These are phyloP conservation scores for Euglossa dilemma DNA, from an alignment of 1,140 invertebrate species.

Conservation along the genomic window DNA sequence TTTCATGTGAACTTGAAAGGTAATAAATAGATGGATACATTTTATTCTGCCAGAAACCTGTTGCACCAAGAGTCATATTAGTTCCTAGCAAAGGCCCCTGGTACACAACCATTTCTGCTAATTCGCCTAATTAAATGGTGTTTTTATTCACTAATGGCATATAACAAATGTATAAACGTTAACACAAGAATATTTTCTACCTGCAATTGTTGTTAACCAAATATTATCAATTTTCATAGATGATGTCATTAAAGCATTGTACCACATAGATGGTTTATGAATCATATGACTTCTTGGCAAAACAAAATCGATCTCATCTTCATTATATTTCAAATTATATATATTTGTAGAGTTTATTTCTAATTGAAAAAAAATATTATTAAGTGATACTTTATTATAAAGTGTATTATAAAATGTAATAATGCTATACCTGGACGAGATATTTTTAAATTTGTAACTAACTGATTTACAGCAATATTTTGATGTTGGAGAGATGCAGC, in stretches of 20 bases:
- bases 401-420: background rate
- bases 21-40: constrained; percentile 84
- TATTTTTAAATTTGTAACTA: constrained; percentile 21
- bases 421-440: constrained; percentile 14
- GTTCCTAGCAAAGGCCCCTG: constrained; percentile 83
- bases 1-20: constrained; percentile 78
- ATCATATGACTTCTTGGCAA: constrained; percentile 63
- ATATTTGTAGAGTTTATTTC: constrained; percentile 25
- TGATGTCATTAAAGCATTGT: constrained; percentile 45
- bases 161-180: background rate
- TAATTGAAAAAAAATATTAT: constrained; percentile 12
- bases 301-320: constrained; percentile 68
- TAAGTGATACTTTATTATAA: background rate
- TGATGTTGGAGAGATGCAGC: constrained; percentile 84
- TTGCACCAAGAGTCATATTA: constrained; percentile 82
- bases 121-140: constrained; percentile 81
- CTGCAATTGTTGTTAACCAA: constrained; percentile 85
- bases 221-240: constrained; percentile 82
- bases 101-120: constrained; percentile 85
- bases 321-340: constrained; percentile 38
- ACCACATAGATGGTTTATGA: constrained; percentile 67
- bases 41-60: constrained; percentile 86
- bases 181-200: constrained; percentile 70
- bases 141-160: background rate
- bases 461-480: constrained; percentile 77